Conservation (phyloP, 2,797 vertebrate species). For the Crax fasciolata region DNA sequence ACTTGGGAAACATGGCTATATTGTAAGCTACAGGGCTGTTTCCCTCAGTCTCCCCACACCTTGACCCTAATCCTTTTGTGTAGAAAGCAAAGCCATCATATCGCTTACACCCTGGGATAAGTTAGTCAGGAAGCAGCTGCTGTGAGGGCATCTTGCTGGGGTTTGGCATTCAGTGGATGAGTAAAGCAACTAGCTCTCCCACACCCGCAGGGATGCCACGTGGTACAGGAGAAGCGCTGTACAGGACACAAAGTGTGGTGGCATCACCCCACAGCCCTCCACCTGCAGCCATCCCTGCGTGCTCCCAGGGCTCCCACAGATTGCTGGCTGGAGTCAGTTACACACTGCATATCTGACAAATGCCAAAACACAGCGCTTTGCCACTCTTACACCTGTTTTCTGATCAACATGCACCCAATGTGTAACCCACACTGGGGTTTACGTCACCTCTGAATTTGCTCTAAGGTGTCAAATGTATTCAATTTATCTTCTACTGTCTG, state of each 20-base stretch:
- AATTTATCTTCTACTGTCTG: not conserved
- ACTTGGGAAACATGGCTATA: not conserved
- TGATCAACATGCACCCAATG: not conserved
- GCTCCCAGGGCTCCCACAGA: not conserved
- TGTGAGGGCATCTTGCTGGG: not conserved
- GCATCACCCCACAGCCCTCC: not conserved
- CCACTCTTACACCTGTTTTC: not conserved
- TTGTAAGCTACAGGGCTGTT: not conserved
- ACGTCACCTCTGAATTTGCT: not conserved
- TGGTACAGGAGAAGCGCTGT: not conserved
- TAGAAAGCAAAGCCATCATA: accelerated
- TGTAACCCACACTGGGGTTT: not conserved
- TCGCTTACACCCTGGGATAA: not conserved
- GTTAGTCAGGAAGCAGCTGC: not conserved
- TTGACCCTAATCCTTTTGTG: not conserved
- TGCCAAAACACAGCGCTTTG: not conserved
- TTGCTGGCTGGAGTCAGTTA: not conserved
- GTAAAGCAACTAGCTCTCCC: not conserved
- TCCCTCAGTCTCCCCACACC: not conserved
- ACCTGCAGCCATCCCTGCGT: not conserved
- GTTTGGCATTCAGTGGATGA: not conserved
- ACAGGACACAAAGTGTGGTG: not conserved
- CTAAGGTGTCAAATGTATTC: not conserved
- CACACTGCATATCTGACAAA: not conserved
- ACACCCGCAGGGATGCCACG: accelerated